Base-by-base conservation (phyloP, 2,888 invertebrate genomes). In the Zelleria hepariella region DNA sequence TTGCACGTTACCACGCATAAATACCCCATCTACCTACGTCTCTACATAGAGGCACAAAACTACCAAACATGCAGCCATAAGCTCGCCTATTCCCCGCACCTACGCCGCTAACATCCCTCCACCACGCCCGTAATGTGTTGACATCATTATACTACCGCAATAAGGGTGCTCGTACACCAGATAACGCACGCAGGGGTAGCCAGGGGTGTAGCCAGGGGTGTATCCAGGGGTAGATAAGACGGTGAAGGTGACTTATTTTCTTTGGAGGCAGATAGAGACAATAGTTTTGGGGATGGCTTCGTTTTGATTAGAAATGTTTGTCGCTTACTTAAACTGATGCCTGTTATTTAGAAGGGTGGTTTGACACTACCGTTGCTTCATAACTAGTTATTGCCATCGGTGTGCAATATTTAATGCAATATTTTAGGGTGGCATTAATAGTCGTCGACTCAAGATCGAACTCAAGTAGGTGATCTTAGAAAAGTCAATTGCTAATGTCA, bases 101-200 rank as follows among this genome's bases (percentile, higher is more conserved):
- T 15, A 26, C 32, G 32, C 8, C 7, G 8, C 32, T 7, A 5
- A 2, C n/a, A n/a, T 49, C 24, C 51, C 51, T 49, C 62, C 64
- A 71, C 65, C 71, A 69, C 69, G 68, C 69, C 69, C 66, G 68
- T 76, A 77, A 80, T 78, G 77, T 79, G 80, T 80, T 76, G 77
- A 81, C 78, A 77, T 79, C 77, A 78, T 82, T 80, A 80, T 77
- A 74, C 68, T 68, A 66, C 73, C 74, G 73, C 79, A 77, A 77
- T 78, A 80, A 78, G 74, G 78, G 61, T 21, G 71, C 68, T 67
- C 72, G 32, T 71, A 78, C 79, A 78, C 76, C 74, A 80, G 81
- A 82, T 82, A 81, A 76, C 76, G 75, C 74, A 15, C 2, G 21
- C 27, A 42, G 15, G 32, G 32, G 32, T 15, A 10, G 15, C 32